Base-by-base conservation (phyloP, 2,113 vertebrate genomes). In the Calidris pygmaea region DNA sequence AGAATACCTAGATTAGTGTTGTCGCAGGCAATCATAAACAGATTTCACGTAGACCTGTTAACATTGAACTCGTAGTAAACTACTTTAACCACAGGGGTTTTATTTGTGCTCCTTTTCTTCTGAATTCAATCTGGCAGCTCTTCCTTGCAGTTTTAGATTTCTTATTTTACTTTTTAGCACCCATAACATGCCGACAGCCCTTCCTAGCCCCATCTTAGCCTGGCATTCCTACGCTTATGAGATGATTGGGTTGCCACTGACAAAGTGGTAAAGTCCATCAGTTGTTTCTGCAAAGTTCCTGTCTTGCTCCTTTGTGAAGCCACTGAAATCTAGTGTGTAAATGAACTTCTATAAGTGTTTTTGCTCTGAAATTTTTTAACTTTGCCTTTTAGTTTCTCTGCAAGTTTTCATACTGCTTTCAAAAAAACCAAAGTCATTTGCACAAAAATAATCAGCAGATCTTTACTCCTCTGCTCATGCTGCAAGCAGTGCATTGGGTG, bases 401-500 rank as follows among this genome's bases (percentile, higher is more conserved):
- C 63, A 88, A 93, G 59, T 92, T 90, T 94, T 62, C 85, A 14
- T 47, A 23, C 45, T 26, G 24, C 11, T 90, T 85, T 95, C 34
- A 83, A 90, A 83, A 76, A 93, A 93, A 93, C 37, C 63, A 83
- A 84, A 93, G 89, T 66, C 39, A 72, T 84, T 94, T 91, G 62
- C 60, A 59, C 58, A 39, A 45, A 92, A 93, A 84, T 85, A 93
- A 91, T 81, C 77, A 85, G 66, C 80, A 90, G 80, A 75, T 90
- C 90, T 90, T 82, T 81, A 89, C 92, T 90, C 73, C 53, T 84
- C 58, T 91, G 74, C 62, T 90, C n/a, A 6, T 2, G 23, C 77
- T 85, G 86, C 84, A 94, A 94, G 66, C 73, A 62, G 86, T 85
- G 85, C 73, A 47, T 53, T 90, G 92, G 58, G 77, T 95, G 88